phyloP scores from a whole-genome alignment of 2,797 vertebrate genomes.

The Rhinatrema bivittatum region DNA sequence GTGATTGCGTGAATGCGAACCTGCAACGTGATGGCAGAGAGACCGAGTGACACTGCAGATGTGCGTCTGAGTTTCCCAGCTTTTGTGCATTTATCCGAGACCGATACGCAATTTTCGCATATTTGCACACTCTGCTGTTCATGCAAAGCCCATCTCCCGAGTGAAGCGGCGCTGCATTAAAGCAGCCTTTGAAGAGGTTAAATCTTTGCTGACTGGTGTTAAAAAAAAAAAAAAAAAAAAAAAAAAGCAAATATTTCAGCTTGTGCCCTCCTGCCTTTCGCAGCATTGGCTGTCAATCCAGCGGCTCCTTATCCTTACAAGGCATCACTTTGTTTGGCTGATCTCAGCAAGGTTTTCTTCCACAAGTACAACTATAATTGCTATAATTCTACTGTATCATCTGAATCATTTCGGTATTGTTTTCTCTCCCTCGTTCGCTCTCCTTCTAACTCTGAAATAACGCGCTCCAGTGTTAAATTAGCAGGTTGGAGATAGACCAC shows the following conservation, averaged over 20 bases:
- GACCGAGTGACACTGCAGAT: too few species aligned
- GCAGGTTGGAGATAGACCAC: slow-evolving; percentile 52
- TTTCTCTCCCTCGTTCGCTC: slow-evolving; percentile 59
- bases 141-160: too few species aligned
- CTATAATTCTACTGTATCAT: slow-evolving; percentile 67
- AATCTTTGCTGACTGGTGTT: slow-evolving; percentile 44
- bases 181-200: slow-evolving; percentile 39
- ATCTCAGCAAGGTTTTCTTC: slow-evolving; percentile 68
- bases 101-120: too few species aligned
- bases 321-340: slow-evolving; percentile 63
- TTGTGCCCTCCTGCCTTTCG: slow-evolving; percentile 51
- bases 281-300: slow-evolving; percentile 56
- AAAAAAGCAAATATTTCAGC: slow-evolving; percentile 49
- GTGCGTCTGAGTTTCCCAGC: too few species aligned
- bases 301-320: slow-evolving; percentile 47
- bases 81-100: too few species aligned
- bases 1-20: too few species aligned
- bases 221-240: slow-evolving; percentile 16
- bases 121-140: too few species aligned
- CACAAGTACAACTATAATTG: slow-evolving; percentile 65
- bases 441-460: slow-evolving; percentile 59
- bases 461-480: slow-evolving; percentile 64
- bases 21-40: too few species aligned
- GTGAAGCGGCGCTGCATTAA: too few species aligned
- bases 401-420: slow-evolving; percentile 68